Evolutionary conservation across 2,888 invertebrate species (phyloP), one percentile per base, ranked within the genome.

Genomic region (Nematopogon swammerdamellus): DNA sequence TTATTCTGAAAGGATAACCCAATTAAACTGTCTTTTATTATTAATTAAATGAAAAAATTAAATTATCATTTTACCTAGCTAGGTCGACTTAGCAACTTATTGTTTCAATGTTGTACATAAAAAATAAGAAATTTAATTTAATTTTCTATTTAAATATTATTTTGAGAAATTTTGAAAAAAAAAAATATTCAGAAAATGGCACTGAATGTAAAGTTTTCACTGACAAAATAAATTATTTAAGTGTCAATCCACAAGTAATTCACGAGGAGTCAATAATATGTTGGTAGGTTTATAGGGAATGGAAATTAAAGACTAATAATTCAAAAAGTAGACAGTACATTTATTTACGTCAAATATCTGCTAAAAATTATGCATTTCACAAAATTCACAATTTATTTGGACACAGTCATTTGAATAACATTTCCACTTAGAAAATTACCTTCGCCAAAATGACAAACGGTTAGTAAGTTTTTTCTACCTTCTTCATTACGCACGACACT

Each of bases 1-100:
- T 59, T 66, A 65, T 75, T 72, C 79, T 79, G 68, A 63, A 70
- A 79, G 79, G 60, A 68, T 66, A 58, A 59, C 69, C 62, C 64
- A 67, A 63, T 60, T 58, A 59, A 57, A 56, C 55, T 16, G 18
- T 36, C 4, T 14, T 36, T 36, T 36, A 36, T 14, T 36, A 8
- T 14, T 36, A 25, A 25, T 8, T 6, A 6, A 6, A 25, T 25
- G 25, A 25, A 25, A 25, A 25, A 25, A 25, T n/a, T n/a, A n/a
- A n/a, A n/a, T n/a, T n/a, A n/a, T n/a, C n/a, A n/a, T n/a, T n/a
- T n/a, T n/a, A n/a, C n/a, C n/a, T n/a, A n/a, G n/a, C n/a, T n/a
- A n/a, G n/a, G n/a, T n/a, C n/a, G n/a, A n/a, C n/a, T n/a, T n/a
- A n/a, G n/a, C n/a, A n/a, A n/a, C n/a, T n/a, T n/a, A n/a, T n/a